Conservation (phyloP, 1,140 invertebrate species). For the Scaptomyza montana region DNA sequence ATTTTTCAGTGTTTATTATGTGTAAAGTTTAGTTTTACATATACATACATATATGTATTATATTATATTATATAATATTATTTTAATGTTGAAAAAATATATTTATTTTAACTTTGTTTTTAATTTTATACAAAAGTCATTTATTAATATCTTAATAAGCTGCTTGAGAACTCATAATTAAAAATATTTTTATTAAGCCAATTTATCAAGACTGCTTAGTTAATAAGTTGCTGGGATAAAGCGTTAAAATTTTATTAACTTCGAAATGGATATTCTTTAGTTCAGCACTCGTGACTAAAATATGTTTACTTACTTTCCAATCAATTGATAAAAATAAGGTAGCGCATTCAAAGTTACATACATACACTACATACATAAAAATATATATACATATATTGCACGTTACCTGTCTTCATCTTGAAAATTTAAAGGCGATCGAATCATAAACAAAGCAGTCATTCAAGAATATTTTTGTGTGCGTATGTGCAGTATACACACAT, state of each 20-base stretch:
- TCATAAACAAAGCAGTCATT: constrained; percentile 13
- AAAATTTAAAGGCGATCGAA: constrained; percentile 3
- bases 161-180: not conserved
- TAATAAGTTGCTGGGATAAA: not conserved
- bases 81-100: no score
- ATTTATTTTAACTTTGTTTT: no score
- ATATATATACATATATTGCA: not conserved
- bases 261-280: not conserved
- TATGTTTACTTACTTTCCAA: not conserved
- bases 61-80: no score
- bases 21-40: no score
- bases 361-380: constrained; percentile 11
- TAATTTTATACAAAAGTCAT: not conserved
- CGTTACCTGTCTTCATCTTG: constrained; percentile 2
- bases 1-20: no score
- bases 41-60: no score
- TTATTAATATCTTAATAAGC: not conserved
- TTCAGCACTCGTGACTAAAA: not conserved
- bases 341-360: not conserved
- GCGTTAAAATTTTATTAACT: not conserved
- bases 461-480: constrained; percentile 13
- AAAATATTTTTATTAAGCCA: not conserved
- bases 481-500: constrained; percentile 2
- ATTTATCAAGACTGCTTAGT: not conserved
- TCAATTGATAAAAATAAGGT: not conserved